Evolutionary conservation across 2,888 invertebrate species (phyloP), one percentile per base, ranked within the genome.

Genomic region (Epirrhoe alternata): DNA sequence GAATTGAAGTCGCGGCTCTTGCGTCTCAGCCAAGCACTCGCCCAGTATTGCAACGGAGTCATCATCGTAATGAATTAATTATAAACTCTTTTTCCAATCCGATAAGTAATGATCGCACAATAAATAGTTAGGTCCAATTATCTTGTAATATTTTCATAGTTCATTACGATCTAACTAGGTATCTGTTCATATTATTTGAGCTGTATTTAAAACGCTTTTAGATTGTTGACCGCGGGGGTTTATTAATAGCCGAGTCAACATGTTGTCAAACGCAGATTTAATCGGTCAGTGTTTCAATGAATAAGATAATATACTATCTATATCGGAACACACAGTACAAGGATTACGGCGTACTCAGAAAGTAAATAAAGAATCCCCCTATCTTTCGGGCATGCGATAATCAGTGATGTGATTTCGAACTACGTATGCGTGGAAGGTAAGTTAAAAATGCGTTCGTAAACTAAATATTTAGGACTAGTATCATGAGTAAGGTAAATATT

Each of bases 181-280:
- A 3, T 24, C 24, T 10, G 38, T 12, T 42, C 38, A 42, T 42
- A 42, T 42, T 42, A 12, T 12, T 38, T 42, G 12, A 42, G 47
- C 47, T 47, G 47, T 33, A 61, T 53, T 45, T 31, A 53, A 33
- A 61, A 53, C 47, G 33, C 47, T 61, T 61, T 61, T 49, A 61
- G 55, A 55, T 55, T 50, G 33, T 50, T 55, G 55, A 38, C 55
- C 50, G 54, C 55, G 17, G 50, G 50, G 17, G 50, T 47, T 47
- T 59, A 66, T 66, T 62, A 51, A 66, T 63, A 66, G 31, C 58
- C 47, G 51, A 60, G 30, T 57, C 61, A 54, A 66, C 58, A 61
- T 51, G 33, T 64, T 60, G 49, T 52, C 17, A 61, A 61, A 57
- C 61, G 45, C 49, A 59, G 55, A 58, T 59, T 47, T 60, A 56